Evolutionary conservation across 2,888 invertebrate genomes (phyloP).

Genomic region (Halocaridina rubra): DNA sequence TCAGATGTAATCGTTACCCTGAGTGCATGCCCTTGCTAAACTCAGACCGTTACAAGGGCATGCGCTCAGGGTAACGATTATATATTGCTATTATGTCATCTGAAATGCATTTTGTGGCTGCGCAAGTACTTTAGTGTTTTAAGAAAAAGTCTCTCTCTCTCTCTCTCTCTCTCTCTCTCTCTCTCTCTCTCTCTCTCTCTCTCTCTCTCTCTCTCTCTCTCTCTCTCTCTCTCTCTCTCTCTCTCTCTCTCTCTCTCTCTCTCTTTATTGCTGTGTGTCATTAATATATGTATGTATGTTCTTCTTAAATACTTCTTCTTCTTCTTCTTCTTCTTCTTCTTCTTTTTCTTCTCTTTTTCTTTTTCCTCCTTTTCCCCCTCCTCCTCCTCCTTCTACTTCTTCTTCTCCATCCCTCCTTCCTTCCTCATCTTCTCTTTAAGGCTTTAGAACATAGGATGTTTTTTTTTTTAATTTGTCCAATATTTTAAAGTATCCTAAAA

Average conservation of each 20-base stretch:
- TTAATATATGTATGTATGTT: too few species aligned
- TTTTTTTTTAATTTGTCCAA: neutral
- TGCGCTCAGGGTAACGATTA: too few species aligned
- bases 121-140: too few species aligned
- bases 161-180: neutral
- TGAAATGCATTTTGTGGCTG: too few species aligned
- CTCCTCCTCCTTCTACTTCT: neutral
- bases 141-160: neutral
- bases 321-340: neutral
- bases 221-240: neutral
- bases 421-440: neutral
- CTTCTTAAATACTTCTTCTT: neutral
- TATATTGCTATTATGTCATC: too few species aligned
- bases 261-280: too few species aligned
- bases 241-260: conserved; percentile 5
- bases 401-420: neutral
- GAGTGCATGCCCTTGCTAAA: too few species aligned
- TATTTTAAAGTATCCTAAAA: too few species aligned
- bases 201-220: neutral
- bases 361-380: neutral
- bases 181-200: conserved; percentile 25
- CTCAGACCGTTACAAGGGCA: too few species aligned
- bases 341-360: neutral
- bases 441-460: neutral
- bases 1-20: too few species aligned